A percentile compares a stretch with the other conserved stretches of the same genome.
Conservation (phyloP, 2,797 vertebrate genomes). For the Sebastiscus albofasciatus region DNA sequence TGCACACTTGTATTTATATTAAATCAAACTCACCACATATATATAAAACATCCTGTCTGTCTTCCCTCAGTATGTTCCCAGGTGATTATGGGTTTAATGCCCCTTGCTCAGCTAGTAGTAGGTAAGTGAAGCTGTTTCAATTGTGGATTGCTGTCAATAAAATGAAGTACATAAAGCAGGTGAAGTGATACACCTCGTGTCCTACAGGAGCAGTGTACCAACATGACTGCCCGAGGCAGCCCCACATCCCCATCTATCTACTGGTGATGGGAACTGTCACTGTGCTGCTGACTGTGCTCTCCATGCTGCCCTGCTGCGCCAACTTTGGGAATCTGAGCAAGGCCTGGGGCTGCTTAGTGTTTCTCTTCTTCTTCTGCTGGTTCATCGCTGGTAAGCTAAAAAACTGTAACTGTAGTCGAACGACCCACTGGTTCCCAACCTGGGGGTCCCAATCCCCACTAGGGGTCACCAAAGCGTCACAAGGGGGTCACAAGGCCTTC, state of each 20-base stretch:
- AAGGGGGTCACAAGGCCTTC: no score
- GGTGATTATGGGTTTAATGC: neutral
- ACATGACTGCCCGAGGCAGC: neutral
- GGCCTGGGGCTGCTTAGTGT: fast-evolving
- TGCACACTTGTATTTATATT: neutral
- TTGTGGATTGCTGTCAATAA: neutral
- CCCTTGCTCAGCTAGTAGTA: neutral
- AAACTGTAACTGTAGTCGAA: neutral
- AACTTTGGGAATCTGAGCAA: fast-evolving
- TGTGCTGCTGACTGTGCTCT: neutral
- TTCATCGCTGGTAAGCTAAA: neutral
- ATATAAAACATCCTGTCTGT: neutral
- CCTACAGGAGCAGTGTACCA: neutral
- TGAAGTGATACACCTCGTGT: neutral
- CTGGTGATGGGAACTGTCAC: neutral
- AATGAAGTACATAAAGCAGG: neutral
- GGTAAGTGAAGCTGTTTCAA: neutral
- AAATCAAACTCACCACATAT: neutral
- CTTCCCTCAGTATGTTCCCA: neutral
- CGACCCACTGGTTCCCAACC: no score
- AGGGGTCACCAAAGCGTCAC: no score
- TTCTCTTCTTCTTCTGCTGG: neutral
- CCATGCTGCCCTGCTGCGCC: neutral
- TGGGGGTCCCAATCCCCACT: no score
- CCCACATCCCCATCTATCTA: neutral